phyloP scores from a whole-genome alignment of 2,797 vertebrate species.

The Clamator glandarius region DNA sequence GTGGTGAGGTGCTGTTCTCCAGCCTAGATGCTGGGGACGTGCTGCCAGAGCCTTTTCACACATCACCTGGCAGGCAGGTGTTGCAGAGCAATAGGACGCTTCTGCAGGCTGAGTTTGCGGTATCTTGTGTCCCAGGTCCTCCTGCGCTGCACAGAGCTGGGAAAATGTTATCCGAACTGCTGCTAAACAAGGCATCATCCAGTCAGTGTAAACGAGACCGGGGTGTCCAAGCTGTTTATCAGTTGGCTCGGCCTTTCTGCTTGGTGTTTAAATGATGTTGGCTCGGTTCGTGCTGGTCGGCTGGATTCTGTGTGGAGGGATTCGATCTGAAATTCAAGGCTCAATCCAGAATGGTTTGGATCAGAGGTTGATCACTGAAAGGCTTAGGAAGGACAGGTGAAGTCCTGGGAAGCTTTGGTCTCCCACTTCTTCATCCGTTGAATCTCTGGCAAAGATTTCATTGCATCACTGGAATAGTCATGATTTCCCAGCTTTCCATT shows the following conservation, averaged over 20 bases:
- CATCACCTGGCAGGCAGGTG: background rate
- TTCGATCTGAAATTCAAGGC: background rate
- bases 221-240: background rate
- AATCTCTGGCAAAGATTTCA: conserved; percentile 18
- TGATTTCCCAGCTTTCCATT: background rate
- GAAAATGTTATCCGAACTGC: background rate
- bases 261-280: background rate
- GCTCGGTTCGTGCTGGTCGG: background rate
- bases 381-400: background rate
- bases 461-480: background rate
- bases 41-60: background rate
- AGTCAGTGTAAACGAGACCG: background rate
- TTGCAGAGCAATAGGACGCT: background rate
- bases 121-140: background rate
- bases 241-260: background rate
- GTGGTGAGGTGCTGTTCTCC: too few relatives aligned
- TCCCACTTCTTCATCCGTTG: background rate
- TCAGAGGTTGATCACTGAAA: background rate
- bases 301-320: background rate
- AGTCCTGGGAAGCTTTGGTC: background rate
- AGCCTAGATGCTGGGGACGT: background rate
- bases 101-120: background rate
- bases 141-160: background rate
- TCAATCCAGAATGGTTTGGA: background rate
- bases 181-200: background rate